A percentile compares a stretch with the other conserved stretches of the same genome.
Conservation (phyloP, 2,797 vertebrate genomes). For the Ibycter americanus region DNA sequence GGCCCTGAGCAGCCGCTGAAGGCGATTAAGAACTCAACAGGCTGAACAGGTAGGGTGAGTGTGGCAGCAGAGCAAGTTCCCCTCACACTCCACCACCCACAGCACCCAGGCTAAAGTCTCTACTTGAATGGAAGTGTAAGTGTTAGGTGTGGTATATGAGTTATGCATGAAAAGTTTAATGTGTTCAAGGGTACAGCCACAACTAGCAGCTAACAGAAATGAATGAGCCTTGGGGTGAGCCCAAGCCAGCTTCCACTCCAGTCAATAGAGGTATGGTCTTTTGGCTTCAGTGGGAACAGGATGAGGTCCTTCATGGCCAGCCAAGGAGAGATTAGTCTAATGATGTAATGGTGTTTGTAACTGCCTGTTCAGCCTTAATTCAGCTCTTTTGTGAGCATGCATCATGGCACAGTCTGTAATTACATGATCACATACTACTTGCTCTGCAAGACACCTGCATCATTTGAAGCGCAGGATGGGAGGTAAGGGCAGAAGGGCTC, state of each 20-base stretch:
- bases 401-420: conserved; percentile 19
- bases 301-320: conserved; percentile 18
- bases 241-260: neutral
- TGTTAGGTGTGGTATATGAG: conserved; percentile 24
- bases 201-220: neutral
- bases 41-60: conserved; percentile 42
- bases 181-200: neutral
- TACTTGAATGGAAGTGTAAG: conserved; percentile 30
- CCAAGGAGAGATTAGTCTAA: conserved; percentile 46
- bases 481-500: neutral
- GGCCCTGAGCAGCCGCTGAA: neutral
- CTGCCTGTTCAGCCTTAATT: conserved; percentile 41
- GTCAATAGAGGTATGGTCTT: neutral
- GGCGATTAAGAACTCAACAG: neutral
- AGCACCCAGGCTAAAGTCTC: neutral
- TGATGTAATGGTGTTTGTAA: conserved; percentile 52
- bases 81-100: conserved; percentile 15
- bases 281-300: conserved; percentile 26
- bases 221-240: neutral
- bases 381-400: conserved; percentile 13
- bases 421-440: neutral
- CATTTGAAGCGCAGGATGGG: neutral
- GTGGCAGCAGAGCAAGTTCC: conserved; percentile 5
- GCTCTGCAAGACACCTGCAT: neutral
- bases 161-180: conserved; percentile 17